Evolutionary conservation across 1,140 invertebrate species (phyloP), one percentile per base, ranked within the genome.

Genomic region (Ips typographus): DNA sequence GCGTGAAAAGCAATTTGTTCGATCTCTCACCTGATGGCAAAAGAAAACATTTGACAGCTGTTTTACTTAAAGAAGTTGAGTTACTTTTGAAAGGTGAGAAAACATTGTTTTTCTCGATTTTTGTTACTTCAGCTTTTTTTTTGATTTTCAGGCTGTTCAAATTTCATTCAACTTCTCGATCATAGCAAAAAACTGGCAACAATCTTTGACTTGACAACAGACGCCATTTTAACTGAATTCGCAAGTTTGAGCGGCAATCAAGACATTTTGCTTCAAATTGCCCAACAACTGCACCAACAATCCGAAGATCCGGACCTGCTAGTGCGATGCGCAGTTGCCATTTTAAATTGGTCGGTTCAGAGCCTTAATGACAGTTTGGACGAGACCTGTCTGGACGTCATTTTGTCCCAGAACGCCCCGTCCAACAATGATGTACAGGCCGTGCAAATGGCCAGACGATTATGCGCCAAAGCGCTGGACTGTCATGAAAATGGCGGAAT

Each of bases 381-480:
- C 36, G 63, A 70, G 52, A 70, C 68, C 7, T 65, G 65, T 59
- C 52, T 65, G 38, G 62, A 70, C 52, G 40, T 60, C 8, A 7
- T 59, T 2, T 41, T 40, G 39, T 40, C 38, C 8, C 22, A 40
- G 6, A 37, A 55, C 41, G 53, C 43, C 37, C 41, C 55, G 39
- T 65, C 49, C 22, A 8, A 36, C n/a, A 40, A 62, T 5, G 51
- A 69, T 49, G 4, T 68, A 52, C 4, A 38, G 22, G 67, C 68
- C 8, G 63, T 75, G 39, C 49, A 57, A 51, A 67, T 77, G 40
- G 71, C 74, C 6, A 52, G 40, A 44, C 36, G 70, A 38, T 47
- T 76, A 5, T 47, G 71, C 2, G 63, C 61, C 1, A 76, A 76
- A 71, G 74, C 73, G 4, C 47, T 73, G 7, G 41, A 68, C n/a